Conservation (phyloP, 2,797 vertebrate species). For the Natrix natrix region DNA sequence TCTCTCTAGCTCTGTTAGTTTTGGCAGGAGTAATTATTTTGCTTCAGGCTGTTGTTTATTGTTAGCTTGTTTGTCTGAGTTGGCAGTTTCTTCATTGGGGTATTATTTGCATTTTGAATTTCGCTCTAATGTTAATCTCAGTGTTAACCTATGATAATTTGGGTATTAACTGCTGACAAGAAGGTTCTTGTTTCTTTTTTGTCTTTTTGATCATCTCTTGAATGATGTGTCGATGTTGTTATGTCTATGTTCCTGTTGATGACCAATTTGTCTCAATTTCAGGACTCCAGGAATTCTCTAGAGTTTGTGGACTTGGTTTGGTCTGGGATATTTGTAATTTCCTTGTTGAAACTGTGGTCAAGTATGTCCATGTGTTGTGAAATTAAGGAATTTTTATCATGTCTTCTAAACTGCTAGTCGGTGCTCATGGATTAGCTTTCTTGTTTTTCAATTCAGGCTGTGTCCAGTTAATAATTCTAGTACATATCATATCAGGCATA, state of each 20-base stretch:
- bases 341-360: not conserved
- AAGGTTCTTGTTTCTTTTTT: not conserved
- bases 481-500: not conserved
- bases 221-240: not conserved
- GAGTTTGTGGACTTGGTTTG: no score
- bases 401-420: not conserved
- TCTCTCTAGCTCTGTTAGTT: not conserved
- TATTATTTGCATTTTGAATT: no score
- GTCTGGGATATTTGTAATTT: not conserved
- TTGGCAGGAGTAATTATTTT: no score
- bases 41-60: no score
- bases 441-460: not conserved
- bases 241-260: not conserved
- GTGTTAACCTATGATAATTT: no score
- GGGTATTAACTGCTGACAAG: not conserved
- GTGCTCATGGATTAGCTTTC: not conserved
- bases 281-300: not conserved
- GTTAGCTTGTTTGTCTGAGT: no score
- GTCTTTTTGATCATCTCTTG: not conserved
- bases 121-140: no score
- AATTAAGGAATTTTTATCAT: not conserved
- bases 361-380: not conserved
- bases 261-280: not conserved
- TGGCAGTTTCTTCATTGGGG: no score
- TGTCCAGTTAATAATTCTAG: not conserved